These are phyloP conservation scores for Passer domesticus DNA, from an alignment of 2,113 vertebrate genomes.

Conservation along the genomic window DNA sequence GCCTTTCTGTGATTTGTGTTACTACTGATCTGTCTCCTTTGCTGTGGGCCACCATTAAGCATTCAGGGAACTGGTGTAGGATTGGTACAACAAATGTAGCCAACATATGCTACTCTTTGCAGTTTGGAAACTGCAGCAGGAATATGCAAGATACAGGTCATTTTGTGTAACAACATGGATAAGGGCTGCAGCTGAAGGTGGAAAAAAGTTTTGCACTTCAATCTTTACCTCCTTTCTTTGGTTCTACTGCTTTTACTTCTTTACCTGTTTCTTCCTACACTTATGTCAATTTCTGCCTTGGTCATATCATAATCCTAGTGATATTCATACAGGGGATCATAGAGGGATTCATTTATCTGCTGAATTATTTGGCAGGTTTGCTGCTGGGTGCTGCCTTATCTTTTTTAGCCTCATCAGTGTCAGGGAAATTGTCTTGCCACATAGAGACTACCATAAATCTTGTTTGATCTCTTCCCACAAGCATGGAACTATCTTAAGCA, in stretches of 20 bases:
- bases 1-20: not conserved
- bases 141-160: not conserved
- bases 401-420: not conserved
- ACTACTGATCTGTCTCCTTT: fast-evolving
- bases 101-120: not conserved
- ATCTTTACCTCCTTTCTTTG: not conserved
- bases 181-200: not conserved
- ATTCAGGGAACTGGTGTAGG: not conserved
- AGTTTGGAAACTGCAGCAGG: not conserved
- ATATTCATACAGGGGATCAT: not conserved
- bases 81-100: not conserved
- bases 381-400: not conserved
- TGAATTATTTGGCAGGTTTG: not conserved
- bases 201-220: not conserved
- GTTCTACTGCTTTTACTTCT: not conserved
- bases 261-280: not conserved
- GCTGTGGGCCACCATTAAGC: not conserved
- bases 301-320: not conserved
- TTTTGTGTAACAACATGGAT: fast-evolving
- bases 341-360: not conserved
- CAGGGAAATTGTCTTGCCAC: not conserved
- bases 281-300: not conserved
- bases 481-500: not conserved
- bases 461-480: not conserved
- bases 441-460: not conserved